Conservation (phyloP, 2,888 invertebrate species). For the Drosophila maculinotata region DNA sequence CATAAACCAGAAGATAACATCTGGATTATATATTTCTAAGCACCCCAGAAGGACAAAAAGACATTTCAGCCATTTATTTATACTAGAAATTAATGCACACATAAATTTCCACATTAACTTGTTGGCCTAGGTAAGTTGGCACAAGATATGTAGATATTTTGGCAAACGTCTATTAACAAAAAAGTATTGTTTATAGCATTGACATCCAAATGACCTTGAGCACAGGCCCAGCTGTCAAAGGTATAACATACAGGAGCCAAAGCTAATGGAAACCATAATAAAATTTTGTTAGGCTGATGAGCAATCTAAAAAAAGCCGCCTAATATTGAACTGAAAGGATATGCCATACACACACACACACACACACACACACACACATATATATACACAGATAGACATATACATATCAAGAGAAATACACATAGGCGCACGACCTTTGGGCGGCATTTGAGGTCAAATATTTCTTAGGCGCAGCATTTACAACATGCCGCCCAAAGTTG, state of each 20-base stretch:
- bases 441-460: conserved; percentile 61
- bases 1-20: too few species aligned
- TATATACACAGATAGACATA: conserved; percentile 17
- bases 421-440: conserved; percentile 58
- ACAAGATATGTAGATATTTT: neutral
- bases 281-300: conserved; percentile 16
- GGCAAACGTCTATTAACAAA: conserved; percentile 16
- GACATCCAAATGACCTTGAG: conserved; percentile 79
- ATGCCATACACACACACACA: conserved; percentile 17
- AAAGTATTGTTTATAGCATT: conserved; percentile 59
- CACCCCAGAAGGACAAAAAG: conserved; percentile 7
- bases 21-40: too few species aligned
- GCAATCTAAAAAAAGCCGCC: conserved; percentile 46
- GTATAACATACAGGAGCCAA: conserved; percentile 15
- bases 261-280: conserved; percentile 18
- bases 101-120: conserved; percentile 38
- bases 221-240: conserved; percentile 29
- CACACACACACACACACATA: conserved; percentile 7
- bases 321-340: conserved; percentile 54
- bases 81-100: conserved; percentile 8
- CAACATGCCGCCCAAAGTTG: conserved; percentile 17
- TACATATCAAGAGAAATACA: too few species aligned
- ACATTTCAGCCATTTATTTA: neutral
- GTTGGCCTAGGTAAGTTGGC: conserved; percentile 47
- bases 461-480: conserved; percentile 22